Base-by-base conservation (phyloP, 2,888 invertebrate species). In the Xestoiulus laeticollis region DNA sequence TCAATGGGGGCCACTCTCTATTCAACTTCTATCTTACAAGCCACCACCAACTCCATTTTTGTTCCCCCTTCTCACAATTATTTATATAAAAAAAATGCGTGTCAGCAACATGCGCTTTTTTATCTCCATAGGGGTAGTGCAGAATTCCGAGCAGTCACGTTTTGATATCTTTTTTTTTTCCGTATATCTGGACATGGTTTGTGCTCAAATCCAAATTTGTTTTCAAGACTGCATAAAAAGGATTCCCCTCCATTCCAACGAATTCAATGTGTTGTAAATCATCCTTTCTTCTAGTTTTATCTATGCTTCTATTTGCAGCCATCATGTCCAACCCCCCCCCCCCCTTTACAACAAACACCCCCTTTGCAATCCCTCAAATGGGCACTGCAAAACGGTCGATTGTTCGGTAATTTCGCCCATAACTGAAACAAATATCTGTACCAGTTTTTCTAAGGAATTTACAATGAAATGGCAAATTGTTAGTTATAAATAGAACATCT, bases 91-190 rank as follows among this genome's bases (percentile, higher is more conserved):
- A 78, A 78, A 78, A 78, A 78, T 78, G 14, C 78, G 78, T 78
- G 78, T 78, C 78, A 78, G 78, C 78, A 78, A 78, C 78, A 78
- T 78, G 78, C 78, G 78, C 78, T 30, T 78, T 48, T 78, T 78
- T 78, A 78, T 78, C 78, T 78, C 78, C 30, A 26, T 22, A 78
- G 78, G 78, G 78, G 78, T 22, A 78, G 78, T 3, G 78, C 10
- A 78, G 78, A 78, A 78, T 78, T 78, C 78, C 78, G 78, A 78
- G 78, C 78, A 78, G 78, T 78, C 78, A 78, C 78, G 78, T 78
- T 78, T 78, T 78, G 78, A 78, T 78, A 78, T 78, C 78, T 4
- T 30, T 30, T 30, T 78, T 78, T 30, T 78, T 6, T 30, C 78
- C 78, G 22, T 30, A 2, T 78, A 78, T 22, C 78, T 78, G 78